These are phyloP conservation scores for Odocoileus hemionus DNA, from an alignment of 2,113 vertebrate species.

Conservation along the genomic window DNA sequence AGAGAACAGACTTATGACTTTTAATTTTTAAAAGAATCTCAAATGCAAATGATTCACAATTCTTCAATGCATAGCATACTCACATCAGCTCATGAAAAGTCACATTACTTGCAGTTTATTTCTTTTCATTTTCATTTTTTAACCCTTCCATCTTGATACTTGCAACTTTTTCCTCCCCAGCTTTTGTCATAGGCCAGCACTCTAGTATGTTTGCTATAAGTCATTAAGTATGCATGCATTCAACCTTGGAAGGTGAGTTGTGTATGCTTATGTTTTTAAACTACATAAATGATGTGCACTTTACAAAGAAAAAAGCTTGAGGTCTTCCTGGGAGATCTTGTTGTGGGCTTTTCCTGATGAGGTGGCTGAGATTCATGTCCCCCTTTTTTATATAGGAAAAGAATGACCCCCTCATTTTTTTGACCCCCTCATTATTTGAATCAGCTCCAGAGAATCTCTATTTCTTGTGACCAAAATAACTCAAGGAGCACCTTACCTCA, in stretches of 20 bases:
- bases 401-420: neutral
- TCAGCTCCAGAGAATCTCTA: neutral
- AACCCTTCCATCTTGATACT: neutral
- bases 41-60: neutral
- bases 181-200: neutral
- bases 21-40: neutral
- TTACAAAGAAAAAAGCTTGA: neutral
- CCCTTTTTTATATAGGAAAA: neutral
- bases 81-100: neutral
- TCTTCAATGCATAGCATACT: neutral
- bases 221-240: neutral
- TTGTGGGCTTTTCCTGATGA: neutral
- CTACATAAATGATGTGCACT: neutral
- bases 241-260: neutral
- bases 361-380: neutral
- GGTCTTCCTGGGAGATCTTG: neutral
- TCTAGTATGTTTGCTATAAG: neutral
- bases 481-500: neutral
- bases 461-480: constrained; percentile 15
- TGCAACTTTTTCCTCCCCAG: neutral
- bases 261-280: neutral
- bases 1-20: neutral
- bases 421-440: neutral
- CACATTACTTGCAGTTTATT: neutral
- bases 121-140: neutral